Evolutionary conservation across 1,140 invertebrate genomes (phyloP).

Genomic region (Ylistrum balloti): DNA sequence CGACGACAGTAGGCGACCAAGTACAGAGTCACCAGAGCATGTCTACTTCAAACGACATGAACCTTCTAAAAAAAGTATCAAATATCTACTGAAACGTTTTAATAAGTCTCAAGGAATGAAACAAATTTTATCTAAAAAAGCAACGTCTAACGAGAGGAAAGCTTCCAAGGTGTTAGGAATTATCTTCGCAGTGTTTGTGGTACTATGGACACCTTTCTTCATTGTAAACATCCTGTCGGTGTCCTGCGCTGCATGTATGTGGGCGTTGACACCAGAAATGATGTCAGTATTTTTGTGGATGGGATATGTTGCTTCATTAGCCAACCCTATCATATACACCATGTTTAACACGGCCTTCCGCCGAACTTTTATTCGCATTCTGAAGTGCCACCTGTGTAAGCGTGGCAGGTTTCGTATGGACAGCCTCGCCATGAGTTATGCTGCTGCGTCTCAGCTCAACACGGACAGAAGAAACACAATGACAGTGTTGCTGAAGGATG

Average conservation of each 20-base stretch:
- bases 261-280: constrained; percentile 68
- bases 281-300: constrained; percentile 81
- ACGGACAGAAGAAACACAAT: constrained; percentile 61
- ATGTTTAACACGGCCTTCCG: constrained; percentile 82
- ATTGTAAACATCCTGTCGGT: constrained; percentile 79
- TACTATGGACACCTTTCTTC: constrained; percentile 82
- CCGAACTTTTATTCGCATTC: constrained; percentile 78
- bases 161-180: constrained; percentile 81
- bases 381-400: constrained; percentile 74
- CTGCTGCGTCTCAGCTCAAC: constrained; percentile 53
- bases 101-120: constrained; percentile 62
- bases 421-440: constrained; percentile 49
- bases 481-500: constrained; percentile 2
- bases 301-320: constrained; percentile 81
- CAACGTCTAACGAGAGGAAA: constrained; percentile 80
- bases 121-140: constrained; percentile 75
- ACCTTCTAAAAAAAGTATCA: constrained; percentile 47
- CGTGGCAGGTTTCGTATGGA: constrained; percentile 49
- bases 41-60: constrained; percentile 33
- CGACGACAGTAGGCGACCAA: background rate
- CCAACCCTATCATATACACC: constrained; percentile 83
- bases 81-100: constrained; percentile 49
- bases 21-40: background rate
- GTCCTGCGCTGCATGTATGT: constrained; percentile 72
- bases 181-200: constrained; percentile 81